Percentiles rank a stretch among this genome's conserved stretches.
Evolutionary conservation across 2,113 vertebrate species (phyloP).

Genomic region (Oceanites oceanicus): DNA sequence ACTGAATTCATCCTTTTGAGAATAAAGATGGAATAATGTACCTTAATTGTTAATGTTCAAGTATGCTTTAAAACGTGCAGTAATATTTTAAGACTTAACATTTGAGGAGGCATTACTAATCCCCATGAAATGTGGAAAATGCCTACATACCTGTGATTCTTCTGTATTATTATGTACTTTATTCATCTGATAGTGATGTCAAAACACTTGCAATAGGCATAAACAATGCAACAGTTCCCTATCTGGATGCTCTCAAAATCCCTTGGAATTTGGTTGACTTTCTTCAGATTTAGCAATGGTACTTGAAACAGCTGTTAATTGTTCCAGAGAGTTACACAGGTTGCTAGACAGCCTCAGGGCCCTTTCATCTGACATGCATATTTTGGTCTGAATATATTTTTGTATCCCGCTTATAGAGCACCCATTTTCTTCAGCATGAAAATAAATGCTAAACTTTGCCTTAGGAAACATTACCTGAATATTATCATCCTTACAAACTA

Average conservation of each 20-base stretch:
- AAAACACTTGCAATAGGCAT: not conserved
- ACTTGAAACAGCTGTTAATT: constrained; percentile 19
- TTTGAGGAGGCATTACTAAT: not conserved
- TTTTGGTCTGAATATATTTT: constrained; percentile 9
- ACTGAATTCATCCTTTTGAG: not conserved
- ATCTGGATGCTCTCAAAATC: not conserved
- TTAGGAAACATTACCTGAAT: not conserved
- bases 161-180: not conserved
- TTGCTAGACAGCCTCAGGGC: constrained; percentile 17
- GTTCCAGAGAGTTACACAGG: not conserved
- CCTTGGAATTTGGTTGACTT: not conserved
- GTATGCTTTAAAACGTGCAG: not conserved
- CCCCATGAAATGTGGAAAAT: not conserved
- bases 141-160: not conserved
- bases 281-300: not conserved
- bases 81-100: not conserved
- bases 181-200: not conserved
- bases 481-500: not conserved
- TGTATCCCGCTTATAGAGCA: not conserved
- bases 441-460: not conserved
- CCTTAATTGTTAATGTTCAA: not conserved
- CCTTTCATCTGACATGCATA: not conserved
- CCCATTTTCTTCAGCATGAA: not conserved
- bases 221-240: not conserved
- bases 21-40: not conserved